phyloP scores from a whole-genome alignment of 2,797 vertebrate genomes.

The Lutjanus campechanus region DNA sequence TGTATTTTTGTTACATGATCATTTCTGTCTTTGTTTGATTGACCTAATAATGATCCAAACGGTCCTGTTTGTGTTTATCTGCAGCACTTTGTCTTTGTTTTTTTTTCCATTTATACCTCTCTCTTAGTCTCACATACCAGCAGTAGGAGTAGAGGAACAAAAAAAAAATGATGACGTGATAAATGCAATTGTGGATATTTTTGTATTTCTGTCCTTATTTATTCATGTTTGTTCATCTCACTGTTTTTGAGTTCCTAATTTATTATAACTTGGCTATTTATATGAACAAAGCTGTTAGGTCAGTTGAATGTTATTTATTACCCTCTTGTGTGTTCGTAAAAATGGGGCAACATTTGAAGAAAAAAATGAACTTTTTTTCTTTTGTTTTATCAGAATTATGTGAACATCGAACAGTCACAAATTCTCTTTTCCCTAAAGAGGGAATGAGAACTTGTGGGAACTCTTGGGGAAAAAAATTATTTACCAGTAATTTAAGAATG shows the following conservation, averaged over 20 bases:
- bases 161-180: conserved; percentile 66
- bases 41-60: conserved; percentile 63
- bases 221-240: conserved; percentile 80
- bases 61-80: conserved; percentile 74
- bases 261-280: conserved; percentile 91
- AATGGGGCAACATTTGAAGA: conserved; percentile 87
- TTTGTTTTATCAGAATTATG: conserved; percentile 75
- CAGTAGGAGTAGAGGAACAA: conserved; percentile 81
- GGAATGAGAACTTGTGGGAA: conserved; percentile 73
- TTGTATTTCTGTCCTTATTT: conserved; percentile 86
- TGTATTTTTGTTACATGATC: conserved; percentile 76
- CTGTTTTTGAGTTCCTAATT: conserved; percentile 85
- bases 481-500: conserved; percentile 93
- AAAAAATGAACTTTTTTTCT: conserved; percentile 59
- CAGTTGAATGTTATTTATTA: conserved; percentile 91
- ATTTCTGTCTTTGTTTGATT: conserved; percentile 64
- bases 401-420: conserved; percentile 71
- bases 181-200: conserved; percentile 87
- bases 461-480: conserved; percentile 76
- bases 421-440: conserved; percentile 79
- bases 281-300: conserved; percentile 88
- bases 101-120: conserved; percentile 66
- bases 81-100: conserved; percentile 70
- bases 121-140: conserved; percentile 82
- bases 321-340: conserved; percentile 85